These are phyloP conservation scores for Saturnia pavonia DNA, from an alignment of 2,888 invertebrate species.

Conservation along the genomic window DNA sequence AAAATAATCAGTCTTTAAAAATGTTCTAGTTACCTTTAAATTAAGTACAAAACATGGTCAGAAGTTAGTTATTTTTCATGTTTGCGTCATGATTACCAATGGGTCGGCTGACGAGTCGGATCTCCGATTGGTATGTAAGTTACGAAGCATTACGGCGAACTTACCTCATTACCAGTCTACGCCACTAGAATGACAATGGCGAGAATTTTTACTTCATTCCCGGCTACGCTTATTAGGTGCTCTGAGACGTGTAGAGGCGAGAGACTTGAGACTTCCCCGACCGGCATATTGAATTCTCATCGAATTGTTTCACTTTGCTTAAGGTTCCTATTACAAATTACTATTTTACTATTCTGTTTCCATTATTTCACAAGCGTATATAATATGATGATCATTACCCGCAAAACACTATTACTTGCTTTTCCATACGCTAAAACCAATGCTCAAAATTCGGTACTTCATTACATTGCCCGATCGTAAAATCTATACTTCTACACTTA, in stretches of 20 bases:
- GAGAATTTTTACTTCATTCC: slow-evolving; percentile 73
- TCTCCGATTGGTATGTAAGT: slow-evolving; percentile 78
- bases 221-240: slow-evolving; percentile 63
- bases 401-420: no score
- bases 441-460: no score
- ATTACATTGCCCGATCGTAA: no score
- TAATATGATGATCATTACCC: no score
- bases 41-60: slow-evolving; percentile 51
- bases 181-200: slow-evolving; percentile 73
- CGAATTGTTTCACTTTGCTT: slow-evolving; percentile 34
- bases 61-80: slow-evolving; percentile 63
- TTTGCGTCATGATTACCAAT: slow-evolving; percentile 70
- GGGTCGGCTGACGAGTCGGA: slow-evolving; percentile 44
- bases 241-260: slow-evolving; percentile 58
- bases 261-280: slow-evolving; percentile 50
- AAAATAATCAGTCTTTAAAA: no score
- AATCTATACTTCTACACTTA: no score
- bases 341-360: neutral
- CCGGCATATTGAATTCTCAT: slow-evolving; percentile 57
- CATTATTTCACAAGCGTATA: neutral
- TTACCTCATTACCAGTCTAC: slow-evolving; percentile 79
- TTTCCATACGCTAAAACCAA: no score
- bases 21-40: slow-evolving; percentile 32
- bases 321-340: neutral
- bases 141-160: slow-evolving; percentile 76